Percentiles rank a stretch among this genome's conserved stretches.
Evolutionary conservation across 1,140 invertebrate species (phyloP).

Genomic region (Solen grandis): DNA sequence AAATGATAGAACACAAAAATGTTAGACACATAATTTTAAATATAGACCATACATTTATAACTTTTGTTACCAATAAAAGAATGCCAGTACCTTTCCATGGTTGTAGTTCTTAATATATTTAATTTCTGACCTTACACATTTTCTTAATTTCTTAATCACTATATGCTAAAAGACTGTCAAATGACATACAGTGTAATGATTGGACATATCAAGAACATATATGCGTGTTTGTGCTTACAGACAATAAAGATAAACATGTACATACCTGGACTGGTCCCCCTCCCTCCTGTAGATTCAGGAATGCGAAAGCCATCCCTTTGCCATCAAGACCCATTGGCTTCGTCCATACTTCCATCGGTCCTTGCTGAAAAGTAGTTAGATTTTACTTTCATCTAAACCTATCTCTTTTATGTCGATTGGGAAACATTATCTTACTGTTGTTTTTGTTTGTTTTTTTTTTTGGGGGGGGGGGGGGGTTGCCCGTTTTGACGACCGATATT

Average conservation of each 20-base stretch:
- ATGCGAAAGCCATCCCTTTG: conserved; percentile 60
- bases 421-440: background rate
- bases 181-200: background rate
- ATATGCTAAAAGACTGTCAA: background rate
- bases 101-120: background rate
- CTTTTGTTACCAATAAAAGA: background rate
- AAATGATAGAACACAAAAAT: too few species aligned
- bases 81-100: background rate
- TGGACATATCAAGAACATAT: too few species aligned
- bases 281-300: conserved; percentile 58
- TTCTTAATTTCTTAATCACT: background rate
- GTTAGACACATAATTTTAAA: too few species aligned
- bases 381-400: background rate
- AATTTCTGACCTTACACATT: background rate
- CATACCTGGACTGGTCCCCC: conserved; percentile 49
- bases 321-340: conserved; percentile 50
- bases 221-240: too few species aligned
- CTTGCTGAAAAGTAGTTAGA: conserved; percentile 54
- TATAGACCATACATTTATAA: too few species aligned
- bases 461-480: background rate
- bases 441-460: background rate
- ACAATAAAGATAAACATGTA: background rate
- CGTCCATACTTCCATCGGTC: conserved; percentile 66
- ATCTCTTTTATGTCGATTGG: background rate
- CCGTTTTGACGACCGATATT: background rate